Base-by-base conservation (phyloP, 2,797 vertebrate genomes). In the Oryzias dopingdopingensis region DNA sequence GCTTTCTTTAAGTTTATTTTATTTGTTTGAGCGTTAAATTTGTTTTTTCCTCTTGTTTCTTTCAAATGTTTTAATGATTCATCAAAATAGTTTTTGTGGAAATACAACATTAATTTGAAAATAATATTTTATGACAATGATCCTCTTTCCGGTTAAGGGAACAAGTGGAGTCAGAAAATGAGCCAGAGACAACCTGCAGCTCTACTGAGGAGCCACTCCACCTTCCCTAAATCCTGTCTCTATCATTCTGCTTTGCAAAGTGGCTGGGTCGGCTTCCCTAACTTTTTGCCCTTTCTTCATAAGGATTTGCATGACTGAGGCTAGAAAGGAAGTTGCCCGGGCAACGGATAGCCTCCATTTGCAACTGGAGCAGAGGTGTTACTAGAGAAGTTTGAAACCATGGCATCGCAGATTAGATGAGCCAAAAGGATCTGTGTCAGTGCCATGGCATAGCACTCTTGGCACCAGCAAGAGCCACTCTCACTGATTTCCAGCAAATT, bases 311-410 rank as follows among this genome's bases (percentile, higher is more conserved):
- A 90, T 90, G 86, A 89, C 83, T 86, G 84, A 85, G 82, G 77
- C 79, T 82, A 79, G 78, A 67, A 83, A 81, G 86, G 80, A 83
- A 83, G 81, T 92, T 92, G 76, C 91, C 87, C 6, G 44, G 89
- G 88, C 72, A 91, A 92, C 89, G 70, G 82, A 85, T 89, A 90
- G 87, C 81, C 86, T 84, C 83, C 81, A 81, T 90, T 88, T 89
- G 72, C 88, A 82, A 77, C 80, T 66, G 65, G 85, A 86, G 83
- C 81, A 82, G 81, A 91, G 88, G 89, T 88, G 88, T 88, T 88
- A 85, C 87, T 57, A 67, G 79, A 76, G 56, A 70, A 86, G 81
- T 62, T 69, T 68, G 80, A 90, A 84, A 85, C 79, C 80, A 77
- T 81, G 74, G 75, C 83, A 82, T 80, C 64, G 66, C 74, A 82